Percentiles rank a stretch among this genome's conserved stretches.
Evolutionary conservation across 1,140 invertebrate genomes (phyloP).

Genomic region (Coenobita brevimanus): DNA sequence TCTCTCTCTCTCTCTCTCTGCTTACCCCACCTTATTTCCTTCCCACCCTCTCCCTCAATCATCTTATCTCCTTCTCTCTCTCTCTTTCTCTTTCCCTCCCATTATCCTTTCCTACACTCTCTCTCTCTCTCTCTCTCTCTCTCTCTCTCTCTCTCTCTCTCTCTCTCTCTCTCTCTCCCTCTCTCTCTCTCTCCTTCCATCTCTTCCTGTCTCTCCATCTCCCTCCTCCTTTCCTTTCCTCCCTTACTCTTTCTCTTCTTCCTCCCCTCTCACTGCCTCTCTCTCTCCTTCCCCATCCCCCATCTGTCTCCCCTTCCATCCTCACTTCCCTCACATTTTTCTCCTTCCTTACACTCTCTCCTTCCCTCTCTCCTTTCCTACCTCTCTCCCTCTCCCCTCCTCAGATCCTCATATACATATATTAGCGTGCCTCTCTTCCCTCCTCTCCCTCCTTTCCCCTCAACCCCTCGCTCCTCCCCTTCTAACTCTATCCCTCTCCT

Average conservation of each 20-base stretch:
- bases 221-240: too few species aligned
- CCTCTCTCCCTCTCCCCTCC: background rate
- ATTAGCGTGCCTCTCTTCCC: too few species aligned
- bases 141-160: slow-evolving; percentile 28
- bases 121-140: slow-evolving; percentile 30
- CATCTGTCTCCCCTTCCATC: background rate
- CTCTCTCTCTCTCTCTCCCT: slow-evolving; percentile 8
- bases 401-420: too few species aligned
- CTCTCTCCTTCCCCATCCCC: too few species aligned
- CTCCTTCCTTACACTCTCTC: background rate
- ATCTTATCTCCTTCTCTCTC: too few species aligned
- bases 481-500: background rate
- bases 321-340: background rate
- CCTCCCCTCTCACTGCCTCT: background rate
- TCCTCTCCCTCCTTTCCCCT: background rate
- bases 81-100: background rate
- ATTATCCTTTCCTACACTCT: background rate
- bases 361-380: background rate
- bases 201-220: background rate
- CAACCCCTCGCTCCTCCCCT: background rate
- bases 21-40: too few species aligned
- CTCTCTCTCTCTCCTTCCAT: background rate
- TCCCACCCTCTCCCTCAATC: too few species aligned
- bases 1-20: background rate
- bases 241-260: too few species aligned